phyloP scores from a whole-genome alignment of 2,113 vertebrate genomes.

The Illadopsis cleaveri region DNA sequence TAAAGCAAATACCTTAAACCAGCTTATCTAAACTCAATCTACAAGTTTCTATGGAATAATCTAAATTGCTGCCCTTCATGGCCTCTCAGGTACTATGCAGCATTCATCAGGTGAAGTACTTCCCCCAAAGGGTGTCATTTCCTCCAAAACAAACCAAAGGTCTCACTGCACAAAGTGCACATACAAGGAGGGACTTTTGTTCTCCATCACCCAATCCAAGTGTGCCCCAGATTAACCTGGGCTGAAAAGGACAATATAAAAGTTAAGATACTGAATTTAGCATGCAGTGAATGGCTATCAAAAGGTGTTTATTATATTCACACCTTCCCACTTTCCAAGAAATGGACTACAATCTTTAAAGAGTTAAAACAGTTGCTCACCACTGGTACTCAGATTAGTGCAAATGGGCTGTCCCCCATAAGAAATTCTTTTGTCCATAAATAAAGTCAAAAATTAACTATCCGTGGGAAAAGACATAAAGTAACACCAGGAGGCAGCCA shows the following conservation, averaged over 20 bases:
- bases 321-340: background rate
- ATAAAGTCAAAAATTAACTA: background rate
- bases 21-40: background rate
- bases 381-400: background rate
- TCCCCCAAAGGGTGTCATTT: background rate
- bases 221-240: background rate
- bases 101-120: background rate
- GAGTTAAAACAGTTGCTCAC: background rate
- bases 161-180: fast-evolving
- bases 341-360: background rate
- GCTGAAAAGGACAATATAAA: background rate
- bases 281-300: background rate
- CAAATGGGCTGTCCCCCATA: background rate
- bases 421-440: background rate
- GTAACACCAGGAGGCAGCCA: background rate
- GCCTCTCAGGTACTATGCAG: background rate
- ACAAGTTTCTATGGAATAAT: background rate
- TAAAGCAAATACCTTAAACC: background rate
- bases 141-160: background rate
- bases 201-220: background rate
- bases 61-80: background rate
- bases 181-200: background rate
- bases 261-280: background rate
- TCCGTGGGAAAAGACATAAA: background rate
- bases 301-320: background rate